A percentile compares a stretch with the other conserved stretches of the same genome.
These are phyloP conservation scores for Ruditapes philippinarum DNA, from an alignment of 1,140 invertebrate genomes.

Conservation along the genomic window DNA sequence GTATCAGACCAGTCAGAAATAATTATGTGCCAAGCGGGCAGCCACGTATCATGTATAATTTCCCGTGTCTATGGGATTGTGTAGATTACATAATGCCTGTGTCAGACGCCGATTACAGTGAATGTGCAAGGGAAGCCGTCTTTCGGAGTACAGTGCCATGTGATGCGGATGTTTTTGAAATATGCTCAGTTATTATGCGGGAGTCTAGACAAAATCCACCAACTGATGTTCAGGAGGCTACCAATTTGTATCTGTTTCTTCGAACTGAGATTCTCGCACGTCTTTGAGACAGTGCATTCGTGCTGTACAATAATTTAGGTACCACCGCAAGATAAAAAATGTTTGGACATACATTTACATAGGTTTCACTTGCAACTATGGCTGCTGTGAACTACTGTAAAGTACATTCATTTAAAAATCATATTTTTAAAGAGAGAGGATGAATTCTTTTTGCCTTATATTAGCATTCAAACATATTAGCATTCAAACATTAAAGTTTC, in stretches of 20 bases:
- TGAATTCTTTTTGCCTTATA: too few relatives aligned
- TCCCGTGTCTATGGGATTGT: not conserved
- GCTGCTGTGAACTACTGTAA: too few relatives aligned
- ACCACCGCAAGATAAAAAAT: too few relatives aligned
- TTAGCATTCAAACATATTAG: too few relatives aligned
- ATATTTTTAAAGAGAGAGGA: too few relatives aligned
- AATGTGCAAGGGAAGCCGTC: not conserved
- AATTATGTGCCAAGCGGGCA: not conserved
- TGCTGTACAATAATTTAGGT: too few relatives aligned
- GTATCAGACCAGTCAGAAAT: not conserved
- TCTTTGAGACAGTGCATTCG: not conserved
- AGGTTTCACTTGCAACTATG: too few relatives aligned
- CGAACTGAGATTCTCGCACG: not conserved
- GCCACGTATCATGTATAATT: not conserved
- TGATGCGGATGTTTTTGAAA: slow-evolving; percentile 3
- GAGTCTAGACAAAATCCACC: not conserved
- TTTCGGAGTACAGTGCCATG: not conserved
- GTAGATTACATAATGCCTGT: not conserved
- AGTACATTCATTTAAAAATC: too few relatives aligned
- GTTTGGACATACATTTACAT: too few relatives aligned
- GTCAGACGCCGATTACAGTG: not conserved
- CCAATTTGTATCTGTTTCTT: not conserved
- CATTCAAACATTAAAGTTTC: too few relatives aligned
- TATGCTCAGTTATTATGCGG: not conserved
- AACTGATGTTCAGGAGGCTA: not conserved